A percentile compares a stretch with the other conserved stretches of the same genome.
phyloP scores from a whole-genome alignment of 2,113 vertebrate species.

The Gavialis gangeticus region DNA sequence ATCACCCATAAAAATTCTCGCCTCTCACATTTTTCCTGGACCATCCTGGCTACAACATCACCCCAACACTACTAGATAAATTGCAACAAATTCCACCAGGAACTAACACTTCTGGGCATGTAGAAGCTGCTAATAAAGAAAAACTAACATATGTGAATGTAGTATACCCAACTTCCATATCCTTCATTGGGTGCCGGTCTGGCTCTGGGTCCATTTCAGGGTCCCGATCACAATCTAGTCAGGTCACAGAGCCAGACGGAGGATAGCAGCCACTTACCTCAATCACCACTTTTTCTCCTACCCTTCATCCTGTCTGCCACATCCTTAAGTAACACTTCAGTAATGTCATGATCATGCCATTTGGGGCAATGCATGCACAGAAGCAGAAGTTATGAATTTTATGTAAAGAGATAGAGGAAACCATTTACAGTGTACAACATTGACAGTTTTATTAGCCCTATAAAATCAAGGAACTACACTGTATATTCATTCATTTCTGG shows the following conservation, averaged over 20 bases:
- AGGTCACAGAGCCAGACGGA: background rate
- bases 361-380: background rate
- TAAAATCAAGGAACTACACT: background rate
- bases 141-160: background rate
- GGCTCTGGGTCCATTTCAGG: background rate
- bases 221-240: background rate
- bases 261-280: slow-evolving; percentile 5
- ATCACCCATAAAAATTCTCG: too few relatives aligned
- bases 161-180: background rate
- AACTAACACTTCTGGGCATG: fast-evolving
- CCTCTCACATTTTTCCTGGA: too few relatives aligned
- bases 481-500: background rate
- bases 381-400: background rate
- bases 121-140: background rate
- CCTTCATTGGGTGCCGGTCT: background rate
- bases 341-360: background rate
- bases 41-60: too few relatives aligned
- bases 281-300: background rate
- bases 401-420: background rate
- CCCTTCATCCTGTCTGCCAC: background rate
- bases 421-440: background rate
- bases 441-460: background rate
- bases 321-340: background rate
- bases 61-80: fast-evolving
- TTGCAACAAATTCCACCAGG: fast-evolving